Evolutionary conservation across 2,113 vertebrate genomes (phyloP), one percentile per base, ranked within the genome.

Genomic region (Chelonoidis abingdonii): DNA sequence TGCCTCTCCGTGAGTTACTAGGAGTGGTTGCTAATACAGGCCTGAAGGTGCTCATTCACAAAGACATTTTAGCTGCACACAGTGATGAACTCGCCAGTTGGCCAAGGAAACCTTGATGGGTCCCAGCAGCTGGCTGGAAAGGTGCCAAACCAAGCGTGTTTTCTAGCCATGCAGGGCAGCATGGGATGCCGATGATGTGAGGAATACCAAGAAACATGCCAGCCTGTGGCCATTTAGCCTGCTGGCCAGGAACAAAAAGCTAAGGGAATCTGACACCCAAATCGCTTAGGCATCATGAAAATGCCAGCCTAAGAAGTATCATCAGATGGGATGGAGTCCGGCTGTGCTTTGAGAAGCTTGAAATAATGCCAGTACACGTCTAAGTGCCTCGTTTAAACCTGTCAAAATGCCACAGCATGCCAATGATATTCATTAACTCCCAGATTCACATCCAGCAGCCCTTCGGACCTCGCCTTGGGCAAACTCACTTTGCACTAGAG

Each of bases 21-120:
- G 2, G 80, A 35, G 21, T 65, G 82, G 38, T 57, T 53, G 29
- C 83, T 7, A 78, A 72, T 87, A 75, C 17, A 25, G 35, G 21
- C 69, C 81, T 79, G 62, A 80, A 0, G 1, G 31, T 41, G 54
- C 89, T 75, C 80, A 80, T 22, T 75, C 59, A 14, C 0, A 0
- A 83, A 5, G 2, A 75, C 10, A 12, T 29, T 52, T 65, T 54
- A 5, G 0, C 4, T n/a, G 88, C 57, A 21, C 0, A 11, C 59
- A 69, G 35, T 29, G 21, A 79, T n/a, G 52, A 69, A 35, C 80
- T 49, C 4, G 2, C 25, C 1, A 1, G 24, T 62, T 29, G 25
- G 65, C 62, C 50, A 52, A 3, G 1, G 16, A 31, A 35, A 6
- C 27, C 88, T 81, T 86, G 62, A 5, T 8, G 75, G 69, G 62